phyloP scores from a whole-genome alignment of 2,797 vertebrate genomes.

The Chanos chanos region DNA sequence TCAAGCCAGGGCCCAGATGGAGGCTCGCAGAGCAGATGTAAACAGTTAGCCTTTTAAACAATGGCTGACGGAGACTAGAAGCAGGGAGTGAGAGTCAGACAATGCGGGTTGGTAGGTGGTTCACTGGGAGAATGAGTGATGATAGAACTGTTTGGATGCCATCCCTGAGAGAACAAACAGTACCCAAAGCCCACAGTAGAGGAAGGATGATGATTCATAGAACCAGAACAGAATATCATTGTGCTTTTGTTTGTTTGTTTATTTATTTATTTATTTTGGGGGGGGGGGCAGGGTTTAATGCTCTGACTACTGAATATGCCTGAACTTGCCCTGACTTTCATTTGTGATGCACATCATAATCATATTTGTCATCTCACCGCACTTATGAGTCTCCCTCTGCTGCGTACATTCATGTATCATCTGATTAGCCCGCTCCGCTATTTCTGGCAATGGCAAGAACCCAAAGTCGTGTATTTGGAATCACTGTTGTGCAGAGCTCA shows the following conservation, averaged over 20 bases:
- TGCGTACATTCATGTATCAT: not conserved
- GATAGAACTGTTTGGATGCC: conserved; percentile 17
- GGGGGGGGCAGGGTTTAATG: conserved; percentile 12
- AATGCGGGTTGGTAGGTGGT: conserved; percentile 26
- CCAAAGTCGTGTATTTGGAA: too few relatives aligned
- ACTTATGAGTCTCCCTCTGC: conserved; percentile 24
- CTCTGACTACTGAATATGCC: conserved; percentile 19
- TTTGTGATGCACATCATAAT: conserved; percentile 36
- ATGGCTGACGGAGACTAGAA: too few relatives aligned
- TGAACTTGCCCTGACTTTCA: conserved; percentile 38
- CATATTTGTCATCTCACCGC: conserved; percentile 30
- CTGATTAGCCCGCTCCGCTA: too few relatives aligned
- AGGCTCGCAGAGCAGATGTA: too few relatives aligned
- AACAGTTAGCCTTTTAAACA: too few relatives aligned
- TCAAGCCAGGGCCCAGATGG: too few relatives aligned
- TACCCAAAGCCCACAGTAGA: conserved; percentile 22
- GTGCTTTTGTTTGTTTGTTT: conserved; percentile 1
- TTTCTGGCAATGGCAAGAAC: too few relatives aligned
- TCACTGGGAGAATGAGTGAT: conserved; percentile 14
- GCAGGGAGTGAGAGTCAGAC: too few relatives aligned
- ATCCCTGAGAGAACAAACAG: conserved; percentile 23
- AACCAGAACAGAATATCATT: conserved; percentile 26
- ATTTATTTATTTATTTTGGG: too few relatives aligned
- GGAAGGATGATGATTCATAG: conserved; percentile 39
- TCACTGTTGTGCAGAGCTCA: too few relatives aligned